These are phyloP conservation scores for Petrocephalus zakoni DNA, from an alignment of 2,113 vertebrate genomes.

Conservation along the genomic window DNA sequence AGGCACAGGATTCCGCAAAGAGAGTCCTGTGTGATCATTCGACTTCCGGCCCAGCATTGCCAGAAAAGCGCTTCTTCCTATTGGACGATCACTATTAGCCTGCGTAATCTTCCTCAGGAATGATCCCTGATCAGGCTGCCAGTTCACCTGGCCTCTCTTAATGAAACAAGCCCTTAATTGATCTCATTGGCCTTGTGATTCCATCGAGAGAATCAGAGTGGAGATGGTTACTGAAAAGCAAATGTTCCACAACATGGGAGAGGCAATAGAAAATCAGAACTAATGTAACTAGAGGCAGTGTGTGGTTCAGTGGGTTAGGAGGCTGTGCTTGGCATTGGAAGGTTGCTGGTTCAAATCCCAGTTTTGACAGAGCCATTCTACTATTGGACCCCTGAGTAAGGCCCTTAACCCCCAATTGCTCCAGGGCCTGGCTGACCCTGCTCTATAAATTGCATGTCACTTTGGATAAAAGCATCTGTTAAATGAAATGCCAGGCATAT, in stretches of 20 bases:
- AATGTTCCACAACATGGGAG: neutral
- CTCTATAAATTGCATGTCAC: neutral
- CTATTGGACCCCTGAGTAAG: neutral
- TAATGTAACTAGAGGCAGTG: neutral
- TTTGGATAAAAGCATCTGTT: neutral
- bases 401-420: neutral
- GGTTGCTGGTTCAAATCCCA: neutral
- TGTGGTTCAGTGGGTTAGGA: neutral
- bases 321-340: neutral
- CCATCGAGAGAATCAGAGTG: neutral
- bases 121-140: neutral
- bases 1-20: neutral
- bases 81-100: neutral
- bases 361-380: neutral
- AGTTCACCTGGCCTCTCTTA: neutral
- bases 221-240: constrained; percentile 9
- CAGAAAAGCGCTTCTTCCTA: neutral
- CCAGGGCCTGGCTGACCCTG: neutral
- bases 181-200: neutral
- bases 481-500: neutral
- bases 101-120: neutral
- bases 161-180: neutral
- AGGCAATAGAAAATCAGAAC: neutral
- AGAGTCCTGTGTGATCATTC: neutral
- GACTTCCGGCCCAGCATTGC: neutral